phyloP scores from a whole-genome alignment of 2,797 vertebrate species.

The Scleropages formosus region DNA sequence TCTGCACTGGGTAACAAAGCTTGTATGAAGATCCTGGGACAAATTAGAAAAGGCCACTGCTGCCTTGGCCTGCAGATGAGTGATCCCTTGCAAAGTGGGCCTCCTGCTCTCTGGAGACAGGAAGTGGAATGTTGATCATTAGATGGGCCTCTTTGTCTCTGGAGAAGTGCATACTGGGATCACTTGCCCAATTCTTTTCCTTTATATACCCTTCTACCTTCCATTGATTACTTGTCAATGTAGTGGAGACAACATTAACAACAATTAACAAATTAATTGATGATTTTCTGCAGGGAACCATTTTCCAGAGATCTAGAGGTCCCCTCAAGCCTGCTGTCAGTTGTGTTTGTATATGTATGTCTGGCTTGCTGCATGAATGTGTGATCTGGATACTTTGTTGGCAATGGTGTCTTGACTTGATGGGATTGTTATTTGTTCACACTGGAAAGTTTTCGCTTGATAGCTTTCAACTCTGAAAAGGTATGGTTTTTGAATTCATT shows the following conservation, averaged over 20 bases:
- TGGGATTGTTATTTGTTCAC: conserved; percentile 14
- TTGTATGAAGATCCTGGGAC: conserved; percentile 25
- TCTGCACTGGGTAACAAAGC: conserved; percentile 17
- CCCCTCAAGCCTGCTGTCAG: background rate
- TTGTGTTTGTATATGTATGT: background rate
- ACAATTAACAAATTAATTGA: background rate
- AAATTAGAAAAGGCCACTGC: conserved; percentile 29
- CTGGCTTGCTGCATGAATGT: too few species aligned
- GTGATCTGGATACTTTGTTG: background rate
- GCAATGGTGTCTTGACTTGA: background rate
- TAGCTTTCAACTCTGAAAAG: conserved; percentile 11
- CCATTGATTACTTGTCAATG: background rate
- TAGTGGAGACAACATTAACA: conserved; percentile 4
- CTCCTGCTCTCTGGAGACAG: conserved; percentile 29
- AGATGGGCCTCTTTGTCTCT: conserved; percentile 34
- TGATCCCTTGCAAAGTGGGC: conserved; percentile 29
- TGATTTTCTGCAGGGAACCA: background rate
- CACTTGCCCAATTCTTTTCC: conserved; percentile 31
- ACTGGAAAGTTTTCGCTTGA: conserved; percentile 5
- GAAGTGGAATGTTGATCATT: conserved; percentile 38
- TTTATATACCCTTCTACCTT: conserved; percentile 35
- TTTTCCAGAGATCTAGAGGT: background rate
- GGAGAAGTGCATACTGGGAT: conserved; percentile 27
- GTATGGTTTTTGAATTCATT: background rate
- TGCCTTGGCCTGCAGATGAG: conserved; percentile 28